phyloP scores from a whole-genome alignment of 2,797 vertebrate genomes.

The Ctenopoma multispine region DNA sequence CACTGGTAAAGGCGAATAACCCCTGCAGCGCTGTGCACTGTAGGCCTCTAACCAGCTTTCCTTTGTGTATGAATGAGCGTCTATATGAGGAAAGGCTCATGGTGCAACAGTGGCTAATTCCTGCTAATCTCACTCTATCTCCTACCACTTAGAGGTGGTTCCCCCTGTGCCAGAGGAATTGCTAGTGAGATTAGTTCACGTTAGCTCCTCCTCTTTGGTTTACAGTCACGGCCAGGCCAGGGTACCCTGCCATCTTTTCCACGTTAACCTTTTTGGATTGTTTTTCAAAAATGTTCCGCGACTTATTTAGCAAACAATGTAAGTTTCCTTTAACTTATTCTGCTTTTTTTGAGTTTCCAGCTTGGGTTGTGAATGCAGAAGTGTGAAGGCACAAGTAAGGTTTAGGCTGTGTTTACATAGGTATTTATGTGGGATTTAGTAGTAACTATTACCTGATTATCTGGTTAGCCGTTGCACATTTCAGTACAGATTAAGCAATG shows the following conservation, averaged over 20 bases:
- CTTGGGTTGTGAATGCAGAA: too few relatives aligned
- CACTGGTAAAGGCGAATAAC: slow-evolving; percentile 2
- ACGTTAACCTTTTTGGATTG: slow-evolving; percentile 69
- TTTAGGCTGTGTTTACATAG: slow-evolving; percentile 11
- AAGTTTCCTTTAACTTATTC: slow-evolving; percentile 61
- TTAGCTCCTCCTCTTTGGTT: slow-evolving; percentile 77
- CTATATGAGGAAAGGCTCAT: slow-evolving; percentile 86
- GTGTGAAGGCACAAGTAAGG: slow-evolving; percentile 1
- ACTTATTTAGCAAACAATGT: slow-evolving; percentile 70
- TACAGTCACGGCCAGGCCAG: slow-evolving; percentile 40
- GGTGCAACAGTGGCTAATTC: slow-evolving; percentile 80
- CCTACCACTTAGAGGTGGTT: slow-evolving; percentile 71
- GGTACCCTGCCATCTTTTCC: slow-evolving; percentile 27
- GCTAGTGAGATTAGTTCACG: slow-evolving; percentile 79
- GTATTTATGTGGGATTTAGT: neutral
- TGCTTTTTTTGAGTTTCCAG: slow-evolving; percentile 14
- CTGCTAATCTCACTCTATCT: slow-evolving; percentile 80
- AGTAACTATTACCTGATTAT: neutral
- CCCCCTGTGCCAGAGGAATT: slow-evolving; percentile 64
- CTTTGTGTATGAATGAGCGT: slow-evolving; percentile 76
- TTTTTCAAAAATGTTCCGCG: slow-evolving; percentile 52
- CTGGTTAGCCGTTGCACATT: slow-evolving; percentile 2
- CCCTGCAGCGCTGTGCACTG: slow-evolving; percentile 20
- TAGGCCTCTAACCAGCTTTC: slow-evolving; percentile 75
- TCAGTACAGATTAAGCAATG: neutral